Conservation (phyloP, 2,113 vertebrate species). For the Hirundichthys speculiger region DNA sequence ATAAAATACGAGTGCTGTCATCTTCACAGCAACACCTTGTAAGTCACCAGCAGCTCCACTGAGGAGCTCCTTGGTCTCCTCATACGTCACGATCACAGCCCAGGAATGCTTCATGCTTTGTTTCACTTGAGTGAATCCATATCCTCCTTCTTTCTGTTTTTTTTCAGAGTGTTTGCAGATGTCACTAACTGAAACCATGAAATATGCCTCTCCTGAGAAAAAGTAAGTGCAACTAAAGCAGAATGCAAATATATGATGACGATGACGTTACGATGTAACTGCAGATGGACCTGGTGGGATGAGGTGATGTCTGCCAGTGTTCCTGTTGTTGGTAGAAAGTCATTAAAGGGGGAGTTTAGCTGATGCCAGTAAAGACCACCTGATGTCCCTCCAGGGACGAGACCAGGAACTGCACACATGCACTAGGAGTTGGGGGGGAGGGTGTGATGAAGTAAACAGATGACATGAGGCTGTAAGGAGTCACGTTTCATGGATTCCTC, state of each 20-base stretch:
- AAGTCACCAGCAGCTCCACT: no score
- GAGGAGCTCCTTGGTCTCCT: background rate
- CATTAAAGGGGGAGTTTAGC: background rate
- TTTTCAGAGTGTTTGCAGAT: conserved; percentile 58
- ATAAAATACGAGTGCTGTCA: no score
- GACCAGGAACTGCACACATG: conserved; percentile 11
- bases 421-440: conserved; percentile 11
- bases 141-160: background rate
- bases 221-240: conserved; percentile 80
- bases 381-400: background rate
- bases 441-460: conserved; percentile 49
- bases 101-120: conserved; percentile 3
- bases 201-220: conserved; percentile 90
- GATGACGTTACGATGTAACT: no score
- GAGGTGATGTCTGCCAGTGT: no score
- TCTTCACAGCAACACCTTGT: no score
- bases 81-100: background rate
- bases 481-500: no score
- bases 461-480: conserved; percentile 2
- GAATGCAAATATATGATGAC: background rate
- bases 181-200: conserved; percentile 53
- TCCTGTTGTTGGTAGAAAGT: no score
- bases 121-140: conserved; percentile 2
- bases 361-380: background rate
- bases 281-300: no score